phyloP scores from a whole-genome alignment of 2,888 invertebrate species.

The Norana najaformis region DNA sequence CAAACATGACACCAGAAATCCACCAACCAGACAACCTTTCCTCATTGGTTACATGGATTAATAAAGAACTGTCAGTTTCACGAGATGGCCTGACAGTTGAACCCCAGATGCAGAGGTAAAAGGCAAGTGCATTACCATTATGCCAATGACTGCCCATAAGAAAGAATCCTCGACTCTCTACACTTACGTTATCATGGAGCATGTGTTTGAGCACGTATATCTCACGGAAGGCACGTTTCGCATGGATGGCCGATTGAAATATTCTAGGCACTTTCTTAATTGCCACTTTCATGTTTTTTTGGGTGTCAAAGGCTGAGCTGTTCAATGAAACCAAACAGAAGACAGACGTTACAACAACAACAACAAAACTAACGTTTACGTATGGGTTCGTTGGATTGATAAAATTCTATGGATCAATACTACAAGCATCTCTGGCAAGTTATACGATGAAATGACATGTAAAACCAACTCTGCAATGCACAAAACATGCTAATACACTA shows the following conservation, averaged over 20 bases:
- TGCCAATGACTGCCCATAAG: neutral
- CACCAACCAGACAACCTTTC: neutral
- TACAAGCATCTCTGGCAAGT: neutral
- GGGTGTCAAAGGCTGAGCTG: conserved; percentile 69
- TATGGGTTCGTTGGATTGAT: neutral
- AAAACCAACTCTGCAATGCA: too few relatives aligned
- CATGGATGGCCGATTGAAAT: conserved; percentile 96
- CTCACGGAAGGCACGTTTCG: conserved; percentile 95
- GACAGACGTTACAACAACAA: neutral
- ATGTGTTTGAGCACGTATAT: conserved; percentile 93
- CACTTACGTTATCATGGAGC: conserved; percentile 96
- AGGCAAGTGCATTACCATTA: neutral
- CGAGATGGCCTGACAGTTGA: too few relatives aligned
- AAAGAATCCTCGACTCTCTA: neutral
- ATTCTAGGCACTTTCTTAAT: conserved; percentile 97
- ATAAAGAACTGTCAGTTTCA: neutral
- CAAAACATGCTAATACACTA: too few relatives aligned
- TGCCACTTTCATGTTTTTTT: conserved; percentile 83
- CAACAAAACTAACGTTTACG: neutral
- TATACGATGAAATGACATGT: too few relatives aligned
- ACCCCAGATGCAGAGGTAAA: neutral
- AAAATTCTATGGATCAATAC: neutral
- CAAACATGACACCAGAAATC: neutral
- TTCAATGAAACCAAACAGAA: neutral
- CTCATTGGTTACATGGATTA: neutral